Evolutionary conservation across 2,113 vertebrate species (phyloP).

Genomic region (Sebastes fasciatus): DNA sequence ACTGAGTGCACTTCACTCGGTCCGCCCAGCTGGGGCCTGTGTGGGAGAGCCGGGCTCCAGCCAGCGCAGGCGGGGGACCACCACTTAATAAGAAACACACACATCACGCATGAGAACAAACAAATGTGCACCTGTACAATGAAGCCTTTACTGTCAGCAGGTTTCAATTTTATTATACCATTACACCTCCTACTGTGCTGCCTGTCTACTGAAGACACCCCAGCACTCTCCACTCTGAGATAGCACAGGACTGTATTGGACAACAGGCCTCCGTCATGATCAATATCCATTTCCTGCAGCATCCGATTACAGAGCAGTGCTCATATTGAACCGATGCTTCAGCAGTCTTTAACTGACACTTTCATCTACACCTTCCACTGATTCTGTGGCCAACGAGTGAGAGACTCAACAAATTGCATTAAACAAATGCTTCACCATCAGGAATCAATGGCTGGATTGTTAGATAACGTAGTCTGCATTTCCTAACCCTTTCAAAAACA

Average conservation of each 20-base stretch:
- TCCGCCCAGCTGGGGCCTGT: conserved; percentile 96
- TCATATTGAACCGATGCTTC: conserved; percentile 80
- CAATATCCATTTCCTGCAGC: conserved; percentile 83
- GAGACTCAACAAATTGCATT: conserved; percentile 79
- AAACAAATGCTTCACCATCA: conserved; percentile 75
- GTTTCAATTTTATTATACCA: conserved; percentile 6
- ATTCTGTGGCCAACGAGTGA: conserved; percentile 64
- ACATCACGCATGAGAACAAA: conserved; percentile 30
- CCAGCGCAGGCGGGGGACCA: conserved; percentile 85
- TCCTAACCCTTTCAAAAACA: conserved; percentile 54
- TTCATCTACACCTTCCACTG: conserved; percentile 77
- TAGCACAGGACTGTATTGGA: conserved; percentile 58
- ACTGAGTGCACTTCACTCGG: conserved; percentile 92
- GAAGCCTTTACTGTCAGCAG: conserved; percentile 10
- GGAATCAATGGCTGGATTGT: conserved; percentile 65
- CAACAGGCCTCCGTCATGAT: conserved; percentile 75
- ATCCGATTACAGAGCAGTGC: conserved; percentile 77
- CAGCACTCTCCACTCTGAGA: conserved; percentile 52
- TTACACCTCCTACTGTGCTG: background rate
- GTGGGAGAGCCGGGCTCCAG: conserved; percentile 88
- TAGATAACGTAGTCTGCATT: conserved; percentile 55
- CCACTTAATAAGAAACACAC: conserved; percentile 80
- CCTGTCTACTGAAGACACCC: conserved; percentile 29
- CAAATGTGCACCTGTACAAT: conserved; percentile 1
- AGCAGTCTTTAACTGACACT: conserved; percentile 83